phyloP scores from a whole-genome alignment of 2,113 vertebrate genomes.

The Mystacornis crossleyi region DNA sequence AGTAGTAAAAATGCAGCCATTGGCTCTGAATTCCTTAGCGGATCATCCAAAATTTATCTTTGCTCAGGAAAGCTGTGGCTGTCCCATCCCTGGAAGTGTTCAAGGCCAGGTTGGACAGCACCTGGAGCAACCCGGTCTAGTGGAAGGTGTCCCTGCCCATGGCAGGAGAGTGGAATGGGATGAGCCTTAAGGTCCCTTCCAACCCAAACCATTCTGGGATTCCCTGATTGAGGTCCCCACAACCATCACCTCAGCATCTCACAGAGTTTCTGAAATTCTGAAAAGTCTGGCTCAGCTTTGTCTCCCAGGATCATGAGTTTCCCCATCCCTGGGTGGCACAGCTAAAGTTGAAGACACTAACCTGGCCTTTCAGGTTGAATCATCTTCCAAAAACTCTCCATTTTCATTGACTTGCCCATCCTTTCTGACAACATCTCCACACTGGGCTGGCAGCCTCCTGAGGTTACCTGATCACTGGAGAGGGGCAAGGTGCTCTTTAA shows the following conservation, averaged over 20 bases:
- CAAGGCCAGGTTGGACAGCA: accelerated
- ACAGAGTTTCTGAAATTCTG: neutral
- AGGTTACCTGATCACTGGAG: neutral
- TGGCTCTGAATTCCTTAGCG: neutral
- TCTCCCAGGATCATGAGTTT: neutral
- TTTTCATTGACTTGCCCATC: neutral
- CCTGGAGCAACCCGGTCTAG: neutral
- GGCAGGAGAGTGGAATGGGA: neutral
- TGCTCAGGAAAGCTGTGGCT: neutral
- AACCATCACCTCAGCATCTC: neutral
- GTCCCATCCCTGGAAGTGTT: neutral
- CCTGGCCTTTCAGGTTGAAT: neutral
- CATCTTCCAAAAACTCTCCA: neutral
- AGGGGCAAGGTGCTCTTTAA: neutral
- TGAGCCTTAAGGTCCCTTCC: neutral
- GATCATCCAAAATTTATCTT: neutral
- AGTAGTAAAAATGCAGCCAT: accelerated
- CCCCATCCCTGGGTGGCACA: accelerated
- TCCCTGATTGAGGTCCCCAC: neutral
- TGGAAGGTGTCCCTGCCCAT: neutral
- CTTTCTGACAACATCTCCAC: neutral
- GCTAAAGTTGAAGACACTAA: neutral
- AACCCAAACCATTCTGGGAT: neutral
- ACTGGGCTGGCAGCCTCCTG: neutral
- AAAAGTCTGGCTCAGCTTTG: neutral